Percentiles rank a stretch among this genome's conserved stretches.
Evolutionary conservation across 2,113 vertebrate genomes (phyloP).

Genomic region (Periophthalmodon schlosseri): DNA sequence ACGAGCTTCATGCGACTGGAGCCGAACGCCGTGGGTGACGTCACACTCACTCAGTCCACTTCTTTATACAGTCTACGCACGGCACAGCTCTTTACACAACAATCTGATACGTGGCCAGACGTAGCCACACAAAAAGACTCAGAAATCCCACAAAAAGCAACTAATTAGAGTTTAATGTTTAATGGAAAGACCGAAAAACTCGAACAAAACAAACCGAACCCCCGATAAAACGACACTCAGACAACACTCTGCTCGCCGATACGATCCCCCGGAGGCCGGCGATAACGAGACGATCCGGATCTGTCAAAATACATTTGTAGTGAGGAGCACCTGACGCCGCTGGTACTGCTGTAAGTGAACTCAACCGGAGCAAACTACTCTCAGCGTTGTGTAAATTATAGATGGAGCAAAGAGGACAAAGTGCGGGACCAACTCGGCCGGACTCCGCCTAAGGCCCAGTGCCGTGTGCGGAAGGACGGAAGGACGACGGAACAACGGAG

Average conservation of each 20-base stretch:
- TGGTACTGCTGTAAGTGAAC: background rate
- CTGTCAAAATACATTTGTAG: constrained; percentile 30
- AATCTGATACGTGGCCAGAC: constrained; percentile 29
- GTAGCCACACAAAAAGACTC: constrained; percentile 24
- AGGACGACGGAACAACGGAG: constrained; percentile 4
- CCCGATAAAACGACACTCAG: background rate
- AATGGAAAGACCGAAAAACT: background rate
- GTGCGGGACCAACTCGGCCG: background rate
- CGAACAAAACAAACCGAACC: background rate
- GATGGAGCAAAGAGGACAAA: constrained; percentile 21
- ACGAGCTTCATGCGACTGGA: too few relatives aligned
- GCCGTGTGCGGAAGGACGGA: background rate
- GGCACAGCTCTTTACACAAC: constrained; percentile 16
- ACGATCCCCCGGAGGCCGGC: background rate
- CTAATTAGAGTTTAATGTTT: constrained; percentile 1
- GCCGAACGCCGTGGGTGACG: too few relatives aligned
- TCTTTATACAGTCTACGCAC: too few relatives aligned
- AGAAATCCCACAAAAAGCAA: constrained; percentile 14
- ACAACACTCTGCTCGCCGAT: background rate
- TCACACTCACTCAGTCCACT: too few relatives aligned
- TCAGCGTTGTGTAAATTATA: constrained; percentile 48
- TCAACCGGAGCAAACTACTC: constrained; percentile 31
- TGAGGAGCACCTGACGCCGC: background rate
- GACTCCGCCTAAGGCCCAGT: background rate
- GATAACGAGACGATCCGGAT: constrained; percentile 6